Base-by-base conservation (phyloP, 2,797 vertebrate genomes). In the Heteromormyrus szaboi region DNA sequence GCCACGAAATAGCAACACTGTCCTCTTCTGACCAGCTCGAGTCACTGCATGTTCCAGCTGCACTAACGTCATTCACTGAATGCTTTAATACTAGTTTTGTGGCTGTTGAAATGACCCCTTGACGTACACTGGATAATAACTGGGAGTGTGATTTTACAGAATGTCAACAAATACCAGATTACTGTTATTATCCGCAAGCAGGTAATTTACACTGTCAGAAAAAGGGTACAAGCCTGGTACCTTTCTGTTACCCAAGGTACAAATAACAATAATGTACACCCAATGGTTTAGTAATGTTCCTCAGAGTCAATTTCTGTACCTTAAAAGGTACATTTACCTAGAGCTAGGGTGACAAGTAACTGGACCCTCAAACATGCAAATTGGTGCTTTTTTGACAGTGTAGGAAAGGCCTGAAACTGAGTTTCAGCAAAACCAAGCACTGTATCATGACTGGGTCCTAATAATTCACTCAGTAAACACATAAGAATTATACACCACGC, bases 1-100 rank as follows among this genome's bases (percentile, higher is more conserved):
- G 33, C 17, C 51, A 41, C 7, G n/a, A 59, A 89, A 85, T 29
- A 50, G 29, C 88, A 85, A 89, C 46, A 22, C 88, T 85, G 88
- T 46, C 83, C 88, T 68, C 88, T 89, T 25, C 83, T 51, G 88
- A 48, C 17, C 41, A 84, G 25, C 12, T 50, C 1, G 0, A 46
- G 37, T 44, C 14, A 81, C 4, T 81, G 37, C 76, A 81, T n/a
- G 19, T 46, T 81, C 9, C 19, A 81, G 37, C 41, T 9, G 19
- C 19, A 81, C 41, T 81, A 46, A 7, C 0, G 14, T 44, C 41
- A 46, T 72, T 37, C 68, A 37, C 29, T 37, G 12, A 17, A 72
- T 72, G 68, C 12, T 72, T 72, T 72, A 72, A 72, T 37, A 37
- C 33, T 72, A 68, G 68, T 72, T 72, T 72, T 72, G 62, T 72